A percentile compares a stretch with the other conserved stretches of the same genome.
Evolutionary conservation across 2,113 vertebrate species (phyloP).

Genomic region (Silurus glanis): DNA sequence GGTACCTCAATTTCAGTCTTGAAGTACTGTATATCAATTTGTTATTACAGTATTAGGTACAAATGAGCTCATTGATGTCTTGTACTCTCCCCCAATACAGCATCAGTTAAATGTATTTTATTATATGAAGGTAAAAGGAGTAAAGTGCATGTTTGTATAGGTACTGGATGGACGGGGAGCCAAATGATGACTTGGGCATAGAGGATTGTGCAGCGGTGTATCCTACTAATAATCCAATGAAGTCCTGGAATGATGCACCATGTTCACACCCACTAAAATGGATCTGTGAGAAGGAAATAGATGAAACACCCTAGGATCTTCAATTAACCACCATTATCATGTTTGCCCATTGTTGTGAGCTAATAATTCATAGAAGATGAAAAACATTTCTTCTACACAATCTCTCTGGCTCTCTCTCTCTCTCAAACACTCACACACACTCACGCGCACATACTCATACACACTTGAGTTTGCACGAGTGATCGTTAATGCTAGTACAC

Average conservation of each 20-base stretch:
- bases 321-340: background rate
- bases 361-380: background rate
- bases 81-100: background rate
- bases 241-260: conserved; percentile 69
- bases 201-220: conserved; percentile 69
- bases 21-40: too few species aligned
- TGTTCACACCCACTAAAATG: conserved; percentile 63
- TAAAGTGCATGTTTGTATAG: conserved; percentile 53
- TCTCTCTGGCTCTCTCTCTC: background rate
- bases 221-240: conserved; percentile 58
- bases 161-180: conserved; percentile 68
- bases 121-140: background rate
- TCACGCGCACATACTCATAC: background rate
- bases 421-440: background rate
- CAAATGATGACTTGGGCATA: conserved; percentile 52
- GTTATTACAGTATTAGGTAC: background rate
- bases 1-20: conserved; percentile 19
- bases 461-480: background rate
- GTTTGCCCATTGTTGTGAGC: background rate
- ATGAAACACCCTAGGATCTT: conserved; percentile 16
- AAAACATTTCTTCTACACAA: background rate
- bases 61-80: background rate
- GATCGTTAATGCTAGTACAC: background rate
- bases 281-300: conserved; percentile 68
- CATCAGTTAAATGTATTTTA: background rate